Conservation (phyloP, 2,113 vertebrate genomes). For the Hymenochirus boettgeri region DNA sequence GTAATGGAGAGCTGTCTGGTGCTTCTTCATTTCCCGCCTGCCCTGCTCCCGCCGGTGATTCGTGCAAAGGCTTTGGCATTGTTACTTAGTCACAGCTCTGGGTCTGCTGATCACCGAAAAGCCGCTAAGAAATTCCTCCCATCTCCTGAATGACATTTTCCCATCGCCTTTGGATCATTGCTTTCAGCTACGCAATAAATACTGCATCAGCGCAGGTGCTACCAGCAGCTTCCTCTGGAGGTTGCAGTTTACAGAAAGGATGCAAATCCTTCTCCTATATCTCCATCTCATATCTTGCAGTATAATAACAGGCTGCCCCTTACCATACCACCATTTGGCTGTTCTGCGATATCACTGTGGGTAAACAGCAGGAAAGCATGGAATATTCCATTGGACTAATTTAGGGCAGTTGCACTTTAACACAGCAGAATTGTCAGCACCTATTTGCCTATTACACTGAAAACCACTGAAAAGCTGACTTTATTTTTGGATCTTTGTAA, state of each 20-base stretch:
- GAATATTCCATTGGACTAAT: too few species aligned
- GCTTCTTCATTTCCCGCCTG: constrained; percentile 62
- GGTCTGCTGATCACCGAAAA: constrained; percentile 25
- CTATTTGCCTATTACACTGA: too few species aligned
- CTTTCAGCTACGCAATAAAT: constrained; percentile 32
- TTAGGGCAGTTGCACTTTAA: too few species aligned
- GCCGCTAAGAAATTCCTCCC: constrained; percentile 55
- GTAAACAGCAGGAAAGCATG: too few species aligned
- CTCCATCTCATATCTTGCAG: not conserved
- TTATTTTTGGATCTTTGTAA: too few species aligned
- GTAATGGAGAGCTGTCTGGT: constrained; percentile 87
- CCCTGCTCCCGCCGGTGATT: constrained; percentile 48
- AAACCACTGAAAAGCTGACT: too few species aligned
- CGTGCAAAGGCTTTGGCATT: constrained; percentile 60
- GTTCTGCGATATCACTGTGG: too few species aligned
- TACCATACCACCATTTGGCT: too few species aligned
- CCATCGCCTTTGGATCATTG: not conserved
- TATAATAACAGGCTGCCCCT: too few species aligned
- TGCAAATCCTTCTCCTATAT: not conserved
- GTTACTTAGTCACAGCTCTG: constrained; percentile 56
- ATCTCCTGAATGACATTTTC: constrained; percentile 4
- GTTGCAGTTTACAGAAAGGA: not conserved
- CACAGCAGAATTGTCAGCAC: too few species aligned
- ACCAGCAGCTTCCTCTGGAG: constrained; percentile 7
- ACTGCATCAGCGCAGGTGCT: constrained; percentile 8